Evolutionary conservation across 53 echinoderm and acorn worm genomes (phyloP).

Genomic region (Astropecten irregularis): DNA sequence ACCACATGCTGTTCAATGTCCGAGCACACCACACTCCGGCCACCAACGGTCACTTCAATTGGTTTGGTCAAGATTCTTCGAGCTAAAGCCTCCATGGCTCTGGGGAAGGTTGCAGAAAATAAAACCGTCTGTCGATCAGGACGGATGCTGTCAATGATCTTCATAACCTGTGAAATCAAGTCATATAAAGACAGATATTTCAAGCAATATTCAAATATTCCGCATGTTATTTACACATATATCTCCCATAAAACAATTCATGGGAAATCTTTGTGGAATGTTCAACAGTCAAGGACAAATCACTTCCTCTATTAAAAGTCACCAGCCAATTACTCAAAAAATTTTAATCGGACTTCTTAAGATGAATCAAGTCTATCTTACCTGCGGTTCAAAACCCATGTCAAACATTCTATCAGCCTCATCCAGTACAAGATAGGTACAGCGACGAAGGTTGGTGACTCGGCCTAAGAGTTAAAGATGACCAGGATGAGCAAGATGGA

Average conservation of each 20-base stretch:
- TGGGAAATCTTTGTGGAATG: too few relatives aligned
- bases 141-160: slow-evolving; percentile 94
- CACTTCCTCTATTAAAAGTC: too few relatives aligned
- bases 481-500: slow-evolving; percentile 11
- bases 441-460: slow-evolving; percentile 89
- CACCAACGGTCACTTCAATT: slow-evolving; percentile 94
- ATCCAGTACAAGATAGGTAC: slow-evolving; percentile 93
- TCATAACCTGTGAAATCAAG: slow-evolving; percentile 79
- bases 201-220: too few relatives aligned
- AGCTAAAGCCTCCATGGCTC: slow-evolving; percentile 94
- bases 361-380: too few relatives aligned
- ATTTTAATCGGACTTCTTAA: too few relatives aligned
- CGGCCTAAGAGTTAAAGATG: slow-evolving; percentile 72
- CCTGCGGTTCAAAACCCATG: slow-evolving; percentile 99
- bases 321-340: too few relatives aligned
- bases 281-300: too few relatives aligned
- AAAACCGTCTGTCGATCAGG: slow-evolving; percentile 97
- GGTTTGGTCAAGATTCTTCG: slow-evolving; percentile 93
- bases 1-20: slow-evolving; percentile 91
- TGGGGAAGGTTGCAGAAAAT: slow-evolving; percentile 89
- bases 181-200: too few relatives aligned
- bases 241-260: too few relatives aligned
- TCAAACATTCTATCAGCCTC: slow-evolving; percentile 99
- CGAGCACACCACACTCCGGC: slow-evolving; percentile 93
- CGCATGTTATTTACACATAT: too few relatives aligned